A percentile compares a stretch with the other conserved stretches of the same genome.
phyloP scores from a whole-genome alignment of 1,140 invertebrate genomes.

The Heliothis virescens region DNA sequence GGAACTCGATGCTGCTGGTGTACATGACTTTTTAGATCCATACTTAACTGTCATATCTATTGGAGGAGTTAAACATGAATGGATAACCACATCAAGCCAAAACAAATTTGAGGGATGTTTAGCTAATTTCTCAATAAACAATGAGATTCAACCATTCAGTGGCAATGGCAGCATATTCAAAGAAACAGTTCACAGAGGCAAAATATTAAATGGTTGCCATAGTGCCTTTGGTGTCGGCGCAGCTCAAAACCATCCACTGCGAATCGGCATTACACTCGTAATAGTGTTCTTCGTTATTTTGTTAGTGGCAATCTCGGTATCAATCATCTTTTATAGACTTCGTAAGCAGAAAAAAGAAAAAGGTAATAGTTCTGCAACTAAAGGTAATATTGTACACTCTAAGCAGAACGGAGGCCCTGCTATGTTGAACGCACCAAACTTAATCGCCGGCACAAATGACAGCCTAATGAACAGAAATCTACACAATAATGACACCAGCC shows the following conservation, averaged over 20 bases:
- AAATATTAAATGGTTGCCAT: slow-evolving; percentile 89
- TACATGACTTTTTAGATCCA: slow-evolving; percentile 97
- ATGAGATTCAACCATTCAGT: slow-evolving; percentile 95
- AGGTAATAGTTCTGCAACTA: slow-evolving; percentile 86
- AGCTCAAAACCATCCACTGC: slow-evolving; percentile 93
- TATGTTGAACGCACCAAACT: slow-evolving; percentile 85
- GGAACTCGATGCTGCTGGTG: slow-evolving; percentile 93
- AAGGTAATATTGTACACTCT: slow-evolving; percentile 87
- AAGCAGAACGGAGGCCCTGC: slow-evolving; percentile 89
- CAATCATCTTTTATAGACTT: slow-evolving; percentile 95
- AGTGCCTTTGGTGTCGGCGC: slow-evolving; percentile 91
- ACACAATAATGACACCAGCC: slow-evolving; percentile 86
- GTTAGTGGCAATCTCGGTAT: slow-evolving; percentile 94
- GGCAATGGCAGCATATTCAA: slow-evolving; percentile 93
- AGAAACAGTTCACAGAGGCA: slow-evolving; percentile 89
- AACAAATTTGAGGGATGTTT: slow-evolving; percentile 94
- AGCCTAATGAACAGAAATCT: slow-evolving; percentile 87
- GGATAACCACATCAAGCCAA: slow-evolving; percentile 83
- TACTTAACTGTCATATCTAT: slow-evolving; percentile 93
- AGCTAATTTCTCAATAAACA: slow-evolving; percentile 95
- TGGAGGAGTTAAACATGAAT: slow-evolving; percentile 90
- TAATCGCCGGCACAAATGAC: slow-evolving; percentile 87
- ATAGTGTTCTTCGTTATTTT: slow-evolving; percentile 97
- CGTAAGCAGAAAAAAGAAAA: slow-evolving; percentile 95
- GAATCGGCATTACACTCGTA: slow-evolving; percentile 96